Base-by-base conservation (phyloP, 2,797 vertebrate genomes). In the Thripadectes ignobilis region DNA sequence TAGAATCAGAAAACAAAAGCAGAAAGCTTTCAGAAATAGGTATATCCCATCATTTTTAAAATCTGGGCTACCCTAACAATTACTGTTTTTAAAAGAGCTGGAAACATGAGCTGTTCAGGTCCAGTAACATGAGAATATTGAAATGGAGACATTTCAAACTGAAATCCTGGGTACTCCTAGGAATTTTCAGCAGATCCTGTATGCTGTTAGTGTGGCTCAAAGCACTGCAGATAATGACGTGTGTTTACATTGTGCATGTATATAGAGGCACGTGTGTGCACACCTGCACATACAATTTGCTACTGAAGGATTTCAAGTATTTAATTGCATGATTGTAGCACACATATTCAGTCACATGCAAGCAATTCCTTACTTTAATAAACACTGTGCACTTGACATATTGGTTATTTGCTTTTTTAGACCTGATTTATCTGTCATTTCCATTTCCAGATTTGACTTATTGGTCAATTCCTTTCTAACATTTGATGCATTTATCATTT, bases 401-500 rank as follows among this genome's bases (percentile, higher is more conserved):
- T 45, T n/a, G 81, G 66, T 94, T 92, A 59, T 93, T 97, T 97
- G 96, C 75, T 97, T 96, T 98, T 96, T 96, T 59, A 96, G 92
- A 93, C 89, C 94, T 95, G 97, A 98, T 97, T 98, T 97, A 97
- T 97, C 93, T 66, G 55, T 96, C 97, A 94, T 69, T 98, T 97
- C 89, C 58, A 62, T 76, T 97, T 97, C 89, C 54, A 96, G 81
- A 96, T 97, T 96, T 98, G 95, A 98, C 96, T 97, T 97, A 97
- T 87, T 89, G 78, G 91, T 89, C 95, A 97, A 97, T 97, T 97
- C 92, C 93, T 97, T 97, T 95, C 97, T 93, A 90, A 95, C 65
- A 91, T 97, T 97, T 97, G 97, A 98, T 96, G 84, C 92, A 97
- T 91, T 93, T 91, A 95, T 92, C 84, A 97, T 97, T 98, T 98